A percentile compares a stretch with the other conserved stretches of the same genome.
phyloP scores from a whole-genome alignment of 2,113 vertebrate genomes.

The Lepidothrix coronata region DNA sequence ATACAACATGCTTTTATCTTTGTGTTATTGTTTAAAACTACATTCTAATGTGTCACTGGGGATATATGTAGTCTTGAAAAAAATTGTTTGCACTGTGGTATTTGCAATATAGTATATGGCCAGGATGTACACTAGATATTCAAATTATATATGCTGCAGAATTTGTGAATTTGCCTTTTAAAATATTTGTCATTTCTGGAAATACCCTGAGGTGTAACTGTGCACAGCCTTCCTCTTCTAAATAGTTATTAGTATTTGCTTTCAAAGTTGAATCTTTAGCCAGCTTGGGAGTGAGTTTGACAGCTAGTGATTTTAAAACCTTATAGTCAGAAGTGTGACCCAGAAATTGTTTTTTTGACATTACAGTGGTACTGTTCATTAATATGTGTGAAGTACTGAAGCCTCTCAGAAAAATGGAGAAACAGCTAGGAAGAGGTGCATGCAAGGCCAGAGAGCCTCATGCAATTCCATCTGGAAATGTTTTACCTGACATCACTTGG shows the following conservation, averaged over 20 bases:
- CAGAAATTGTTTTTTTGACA: background rate
- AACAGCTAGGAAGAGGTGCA: background rate
- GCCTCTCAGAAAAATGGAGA: background rate
- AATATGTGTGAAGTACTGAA: background rate
- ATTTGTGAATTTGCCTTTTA: constrained; percentile 37
- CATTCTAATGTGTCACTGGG: background rate
- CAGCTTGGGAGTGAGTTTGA: background rate
- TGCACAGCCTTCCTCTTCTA: background rate
- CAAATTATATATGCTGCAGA: background rate
- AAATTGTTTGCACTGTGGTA: background rate
- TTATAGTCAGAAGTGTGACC: background rate
- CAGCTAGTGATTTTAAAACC: constrained; percentile 7
- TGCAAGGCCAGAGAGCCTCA: background rate
- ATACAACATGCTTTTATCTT: background rate
- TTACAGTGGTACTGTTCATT: background rate
- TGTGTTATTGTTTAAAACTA: background rate
- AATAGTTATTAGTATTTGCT: background rate
- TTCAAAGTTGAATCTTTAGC: background rate
- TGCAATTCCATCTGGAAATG: background rate
- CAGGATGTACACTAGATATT: background rate
- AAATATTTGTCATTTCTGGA: constrained; percentile 42
- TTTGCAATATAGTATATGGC: background rate
- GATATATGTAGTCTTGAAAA: background rate
- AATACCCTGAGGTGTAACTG: background rate
- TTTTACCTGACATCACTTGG: background rate